A percentile compares a stretch with the other conserved stretches of the same genome.
Evolutionary conservation across 2,888 invertebrate genomes (phyloP).

Genomic region (Vanessa cardui): DNA sequence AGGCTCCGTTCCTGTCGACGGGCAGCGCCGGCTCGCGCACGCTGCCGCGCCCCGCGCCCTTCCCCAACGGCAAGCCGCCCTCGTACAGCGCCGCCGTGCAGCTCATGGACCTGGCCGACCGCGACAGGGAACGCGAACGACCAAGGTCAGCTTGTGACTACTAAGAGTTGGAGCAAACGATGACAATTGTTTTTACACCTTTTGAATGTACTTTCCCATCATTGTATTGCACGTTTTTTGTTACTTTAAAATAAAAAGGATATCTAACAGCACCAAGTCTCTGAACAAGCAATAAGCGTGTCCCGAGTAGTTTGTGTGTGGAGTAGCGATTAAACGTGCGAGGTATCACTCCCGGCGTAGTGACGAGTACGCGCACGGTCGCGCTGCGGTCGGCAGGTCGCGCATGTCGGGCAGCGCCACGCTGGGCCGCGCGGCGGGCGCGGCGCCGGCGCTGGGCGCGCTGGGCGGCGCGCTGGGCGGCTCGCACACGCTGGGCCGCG

Average conservation of each 20-base stretch:
- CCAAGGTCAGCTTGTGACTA: constrained; percentile 52
- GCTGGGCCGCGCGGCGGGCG: constrained; percentile 57
- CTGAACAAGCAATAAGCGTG: no score
- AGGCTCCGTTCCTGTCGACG: constrained; percentile 89
- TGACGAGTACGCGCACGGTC: neutral
- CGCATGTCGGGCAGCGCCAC: constrained; percentile 73
- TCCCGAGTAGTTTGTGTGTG: neutral
- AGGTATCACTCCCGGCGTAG: no score
- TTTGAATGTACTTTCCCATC: no score
- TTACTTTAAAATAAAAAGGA: neutral
- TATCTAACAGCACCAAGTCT: neutral
- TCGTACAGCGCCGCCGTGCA: constrained; percentile 83
- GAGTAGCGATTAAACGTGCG: neutral
- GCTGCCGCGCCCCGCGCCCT: constrained; percentile 83
- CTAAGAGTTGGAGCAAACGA: no score
- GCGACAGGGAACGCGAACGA: constrained; percentile 57
- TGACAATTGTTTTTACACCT: no score
- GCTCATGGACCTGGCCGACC: constrained; percentile 70
- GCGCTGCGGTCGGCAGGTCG: constrained; percentile 47
- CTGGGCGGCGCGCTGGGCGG: constrained; percentile 75
- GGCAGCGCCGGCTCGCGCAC: constrained; percentile 79
- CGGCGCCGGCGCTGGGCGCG: constrained; percentile 47
- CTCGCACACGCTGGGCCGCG: constrained; percentile 87
- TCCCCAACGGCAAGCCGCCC: constrained; percentile 84
- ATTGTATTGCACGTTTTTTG: neutral